Conservation (phyloP, 2,888 invertebrate genomes). For the Cyaniris semiargus region DNA sequence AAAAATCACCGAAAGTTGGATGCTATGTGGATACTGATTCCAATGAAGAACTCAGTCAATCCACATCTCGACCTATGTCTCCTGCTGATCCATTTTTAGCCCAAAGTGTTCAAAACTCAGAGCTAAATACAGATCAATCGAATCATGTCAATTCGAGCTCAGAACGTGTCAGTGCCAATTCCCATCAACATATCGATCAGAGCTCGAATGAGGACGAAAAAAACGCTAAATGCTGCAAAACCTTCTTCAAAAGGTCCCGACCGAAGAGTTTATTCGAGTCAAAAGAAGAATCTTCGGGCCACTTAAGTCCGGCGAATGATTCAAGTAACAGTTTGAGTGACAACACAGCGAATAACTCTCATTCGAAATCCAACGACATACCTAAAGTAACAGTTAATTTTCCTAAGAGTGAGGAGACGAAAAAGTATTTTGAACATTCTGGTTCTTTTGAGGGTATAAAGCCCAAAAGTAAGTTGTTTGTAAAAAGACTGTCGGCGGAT, state of each 20-base stretch:
- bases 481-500: constrained; percentile 74
- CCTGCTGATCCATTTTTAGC: constrained; percentile 75
- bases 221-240: constrained; percentile 68
- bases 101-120: constrained; percentile 62
- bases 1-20: constrained; percentile 78
- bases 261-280: constrained; percentile 68
- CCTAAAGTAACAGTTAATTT: constrained; percentile 69
- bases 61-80: constrained; percentile 71
- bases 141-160: constrained; percentile 52
- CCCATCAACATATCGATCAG: constrained; percentile 50
- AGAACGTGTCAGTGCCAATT: constrained; percentile 53
- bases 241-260: constrained; percentile 70
- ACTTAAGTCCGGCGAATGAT: constrained; percentile 65
- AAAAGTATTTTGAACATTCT: constrained; percentile 71
- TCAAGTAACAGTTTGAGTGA: constrained; percentile 63
- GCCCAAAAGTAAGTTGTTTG: constrained; percentile 70
- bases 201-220: constrained; percentile 60
- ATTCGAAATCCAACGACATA: constrained; percentile 70
- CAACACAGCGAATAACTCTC: constrained; percentile 58
- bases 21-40: constrained; percentile 76
- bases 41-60: constrained; percentile 68
- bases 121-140: constrained; percentile 51
- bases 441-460: constrained; percentile 75
- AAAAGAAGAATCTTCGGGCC: constrained; percentile 61
- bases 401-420: constrained; percentile 64